Evolutionary conservation across 2,797 vertebrate genomes (phyloP).

Genomic region (Microctenopoma steveboyesi): DNA sequence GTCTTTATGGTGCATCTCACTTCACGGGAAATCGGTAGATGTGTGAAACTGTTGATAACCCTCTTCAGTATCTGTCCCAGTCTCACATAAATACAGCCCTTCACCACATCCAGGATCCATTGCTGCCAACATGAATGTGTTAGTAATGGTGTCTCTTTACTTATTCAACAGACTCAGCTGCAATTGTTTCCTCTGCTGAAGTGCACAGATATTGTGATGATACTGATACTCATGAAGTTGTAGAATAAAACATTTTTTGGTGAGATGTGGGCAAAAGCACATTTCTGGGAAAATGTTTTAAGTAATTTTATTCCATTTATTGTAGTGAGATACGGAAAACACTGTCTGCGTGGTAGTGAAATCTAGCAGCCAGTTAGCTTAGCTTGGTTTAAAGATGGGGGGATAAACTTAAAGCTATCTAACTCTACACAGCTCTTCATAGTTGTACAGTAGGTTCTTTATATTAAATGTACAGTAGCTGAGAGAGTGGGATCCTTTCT

Average conservation of each 20-base stretch:
- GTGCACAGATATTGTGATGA: conserved; percentile 6
- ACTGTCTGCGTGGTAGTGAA: conserved; percentile 1
- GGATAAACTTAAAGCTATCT: not conserved
- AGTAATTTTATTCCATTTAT: not conserved
- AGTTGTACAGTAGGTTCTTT: too few species aligned
- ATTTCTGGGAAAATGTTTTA: not conserved
- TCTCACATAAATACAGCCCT: conserved; percentile 60
- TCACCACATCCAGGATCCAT: conserved; percentile 63
- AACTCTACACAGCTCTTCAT: not conserved
- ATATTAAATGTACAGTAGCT: not conserved
- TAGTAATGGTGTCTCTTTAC: conserved; percentile 64
- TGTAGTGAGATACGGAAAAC: not conserved
- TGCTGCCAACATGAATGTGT: conserved; percentile 60
- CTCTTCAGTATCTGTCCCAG: conserved; percentile 48
- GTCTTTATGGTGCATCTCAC: conserved; percentile 38
- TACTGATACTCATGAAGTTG: conserved; percentile 18
- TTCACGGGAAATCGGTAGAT: conserved; percentile 43
- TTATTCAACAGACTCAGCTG: conserved; percentile 59
- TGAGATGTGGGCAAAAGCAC: not conserved
- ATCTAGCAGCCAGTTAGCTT: conserved; percentile 1
- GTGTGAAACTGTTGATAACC: conserved; percentile 60
- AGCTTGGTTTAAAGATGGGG: not conserved
- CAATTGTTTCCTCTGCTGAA: conserved; percentile 44
- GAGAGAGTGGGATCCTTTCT: not conserved
- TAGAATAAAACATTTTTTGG: not conserved